These are phyloP conservation scores for Ispidina lecontei DNA, from an alignment of 2,797 vertebrate species.

Conservation along the genomic window DNA sequence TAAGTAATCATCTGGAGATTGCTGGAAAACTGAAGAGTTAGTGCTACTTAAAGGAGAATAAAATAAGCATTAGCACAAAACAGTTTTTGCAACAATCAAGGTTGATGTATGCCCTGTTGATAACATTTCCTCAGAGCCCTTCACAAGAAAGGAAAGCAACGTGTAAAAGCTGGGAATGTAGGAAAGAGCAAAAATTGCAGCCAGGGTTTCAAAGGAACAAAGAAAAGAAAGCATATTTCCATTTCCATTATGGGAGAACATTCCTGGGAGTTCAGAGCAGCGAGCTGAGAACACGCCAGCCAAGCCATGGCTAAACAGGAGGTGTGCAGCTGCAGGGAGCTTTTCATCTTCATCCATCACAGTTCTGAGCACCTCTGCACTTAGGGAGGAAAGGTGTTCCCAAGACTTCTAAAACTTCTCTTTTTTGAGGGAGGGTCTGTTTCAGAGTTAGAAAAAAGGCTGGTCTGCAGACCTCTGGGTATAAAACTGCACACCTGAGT, in stretches of 20 bases:
- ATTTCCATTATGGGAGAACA: not conserved
- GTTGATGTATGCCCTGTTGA: slow-evolving; percentile 15
- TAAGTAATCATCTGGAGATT: slow-evolving; percentile 4
- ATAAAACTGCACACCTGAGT: not conserved
- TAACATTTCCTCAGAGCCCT: slow-evolving; percentile 18
- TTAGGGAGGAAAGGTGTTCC: not conserved
- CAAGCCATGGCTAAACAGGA: not conserved
- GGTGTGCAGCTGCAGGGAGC: not conserved
- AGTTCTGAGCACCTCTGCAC: not conserved
- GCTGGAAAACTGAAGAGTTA: slow-evolving; percentile 25
- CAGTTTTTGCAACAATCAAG: slow-evolving; percentile 25
- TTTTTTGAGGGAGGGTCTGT: not conserved
- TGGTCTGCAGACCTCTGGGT: not conserved
- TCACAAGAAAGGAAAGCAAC: not conserved
- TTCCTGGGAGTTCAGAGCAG: slow-evolving; percentile 28
- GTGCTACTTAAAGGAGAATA: slow-evolving; percentile 28
- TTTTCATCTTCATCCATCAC: not conserved
- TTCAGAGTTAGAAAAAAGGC: not conserved
- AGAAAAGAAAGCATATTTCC: slow-evolving; percentile 17
- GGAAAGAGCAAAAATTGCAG: slow-evolving; percentile 23
- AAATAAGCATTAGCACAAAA: slow-evolving; percentile 52
- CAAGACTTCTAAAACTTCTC: not conserved
- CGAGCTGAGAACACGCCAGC: not conserved
- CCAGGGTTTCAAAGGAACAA: slow-evolving; percentile 21
- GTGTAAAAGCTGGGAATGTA: slow-evolving; percentile 21